Evolutionary conservation across 2,113 vertebrate genomes (phyloP), one percentile per base, ranked within the genome.

Genomic region (Acinonyx jubatus): DNA sequence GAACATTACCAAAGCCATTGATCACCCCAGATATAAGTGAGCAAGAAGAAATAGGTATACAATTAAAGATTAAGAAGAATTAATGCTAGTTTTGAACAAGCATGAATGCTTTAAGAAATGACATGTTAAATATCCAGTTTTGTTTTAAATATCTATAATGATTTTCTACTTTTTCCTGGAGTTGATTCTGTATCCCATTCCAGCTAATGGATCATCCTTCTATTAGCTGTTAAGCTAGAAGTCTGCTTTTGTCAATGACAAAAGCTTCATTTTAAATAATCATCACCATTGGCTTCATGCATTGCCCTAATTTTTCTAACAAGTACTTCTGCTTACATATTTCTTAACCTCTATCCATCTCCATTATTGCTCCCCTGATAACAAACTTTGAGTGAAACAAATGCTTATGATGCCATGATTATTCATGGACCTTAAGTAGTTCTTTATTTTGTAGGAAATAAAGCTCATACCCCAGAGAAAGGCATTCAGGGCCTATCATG

Each of bases 221-320:
- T 68, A 38, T 88, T 55, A 61, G 27, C 9, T 83, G 25, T 76
- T 82, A 79, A 94, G 57, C 65, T 50, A 74, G 48, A 84, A 74
- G 52, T 38, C 69, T 38, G 9, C 4, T 88, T 74, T 88, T 80
- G 10, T 57, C 66, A 79, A 84, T 66, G 7, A 68, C 15, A 87
- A 52, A 88, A 68, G 11, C 48, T 79, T 82, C 5, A 50, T 71
- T 97, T 96, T 65, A 79, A 91, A 83, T 82, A 85, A 14, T 78
- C 5, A 21, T 48, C n/a, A 74, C 5, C 23, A 57, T 12, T 38
- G 57, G 80, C 27, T 69, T 52, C 48, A 69, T 41, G 4, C 12
- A 19, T 25, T 57, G 4, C 3, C 23, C 23, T 41, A 23, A 87
- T 91, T 79, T 87, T 87, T 95, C 76, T 90, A 66, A 68, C 48